Evolutionary conservation across 2,113 vertebrate species (phyloP).

Genomic region (Larimichthys crocea): DNA sequence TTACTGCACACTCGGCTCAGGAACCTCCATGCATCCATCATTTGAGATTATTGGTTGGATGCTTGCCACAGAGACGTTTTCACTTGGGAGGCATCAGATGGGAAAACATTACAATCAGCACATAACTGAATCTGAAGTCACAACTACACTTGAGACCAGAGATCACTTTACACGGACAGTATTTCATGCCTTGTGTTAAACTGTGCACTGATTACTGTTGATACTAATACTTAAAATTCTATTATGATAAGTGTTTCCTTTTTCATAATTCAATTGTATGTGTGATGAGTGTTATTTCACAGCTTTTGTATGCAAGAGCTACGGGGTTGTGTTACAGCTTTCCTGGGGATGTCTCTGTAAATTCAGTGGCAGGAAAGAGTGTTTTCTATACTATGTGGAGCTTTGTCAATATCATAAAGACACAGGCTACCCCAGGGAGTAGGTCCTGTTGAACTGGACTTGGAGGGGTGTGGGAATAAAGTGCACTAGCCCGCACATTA

Average conservation of each 20-base stretch:
- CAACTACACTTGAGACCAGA: conserved; percentile 43
- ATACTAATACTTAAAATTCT: conserved; percentile 47
- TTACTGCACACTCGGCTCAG: neutral
- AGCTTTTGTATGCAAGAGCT: conserved; percentile 40
- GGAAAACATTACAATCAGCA: conserved; percentile 65
- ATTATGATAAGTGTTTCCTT: conserved; percentile 68
- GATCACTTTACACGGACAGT: conserved; percentile 58
- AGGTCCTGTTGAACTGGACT: neutral
- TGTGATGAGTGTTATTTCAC: conserved; percentile 53
- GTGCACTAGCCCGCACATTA: conserved; percentile 47
- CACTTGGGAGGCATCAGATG: conserved; percentile 60
- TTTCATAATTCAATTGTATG: conserved; percentile 58
- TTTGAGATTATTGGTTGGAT: conserved; percentile 44
- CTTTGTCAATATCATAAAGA: conserved; percentile 6
- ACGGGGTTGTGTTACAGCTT: conserved; percentile 42
- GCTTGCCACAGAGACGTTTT: conserved; percentile 33
- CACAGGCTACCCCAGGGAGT: conserved; percentile 3
- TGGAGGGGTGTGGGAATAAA: conserved; percentile 31
- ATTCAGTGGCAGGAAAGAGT: neutral
- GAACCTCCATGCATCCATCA: neutral
- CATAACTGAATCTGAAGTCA: conserved; percentile 68
- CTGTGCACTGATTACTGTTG: conserved; percentile 42
- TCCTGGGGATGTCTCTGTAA: conserved; percentile 9
- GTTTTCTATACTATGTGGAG: neutral
- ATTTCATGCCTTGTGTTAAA: conserved; percentile 53